Evolutionary conservation across 2,888 invertebrate species (phyloP).

Genomic region (Pachycephus smyrnensis): DNA sequence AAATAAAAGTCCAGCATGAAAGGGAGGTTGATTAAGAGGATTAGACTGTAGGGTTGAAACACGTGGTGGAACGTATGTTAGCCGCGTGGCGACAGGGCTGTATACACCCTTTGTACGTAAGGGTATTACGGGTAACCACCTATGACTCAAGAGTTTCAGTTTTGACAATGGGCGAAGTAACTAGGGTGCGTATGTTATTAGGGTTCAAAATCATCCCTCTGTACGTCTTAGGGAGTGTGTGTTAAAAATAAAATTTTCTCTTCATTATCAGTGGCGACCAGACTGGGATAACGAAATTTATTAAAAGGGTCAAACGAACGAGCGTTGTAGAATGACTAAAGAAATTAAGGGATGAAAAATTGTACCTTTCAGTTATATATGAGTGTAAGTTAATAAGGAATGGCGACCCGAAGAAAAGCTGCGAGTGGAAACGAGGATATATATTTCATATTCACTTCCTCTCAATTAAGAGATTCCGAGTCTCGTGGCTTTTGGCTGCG

Average conservation of each 20-base stretch:
- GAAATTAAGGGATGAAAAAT: not conserved
- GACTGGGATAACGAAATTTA: not conserved
- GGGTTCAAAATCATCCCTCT: not conserved
- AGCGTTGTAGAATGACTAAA: not conserved
- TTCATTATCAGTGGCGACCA: not conserved
- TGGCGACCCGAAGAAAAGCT: not conserved
- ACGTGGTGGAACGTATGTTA: conserved; percentile 22
- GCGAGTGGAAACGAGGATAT: conserved; percentile 1
- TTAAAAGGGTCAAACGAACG: not conserved
- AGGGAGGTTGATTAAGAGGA: conserved; percentile 42
- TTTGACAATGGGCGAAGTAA: not conserved
- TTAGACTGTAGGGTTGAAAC: conserved; percentile 28
- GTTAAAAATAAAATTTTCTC: not conserved
- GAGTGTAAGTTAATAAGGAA: not conserved
- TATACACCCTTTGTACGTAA: conserved; percentile 1
- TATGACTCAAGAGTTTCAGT: conserved; percentile 15
- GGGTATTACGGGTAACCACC: conserved; percentile 5
- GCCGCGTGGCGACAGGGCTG: conserved; percentile 17
- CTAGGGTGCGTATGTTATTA: not conserved
- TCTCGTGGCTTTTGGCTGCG: conserved; percentile 13
- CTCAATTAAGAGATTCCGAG: conserved; percentile 42
- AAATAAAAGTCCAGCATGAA: conserved; percentile 31
- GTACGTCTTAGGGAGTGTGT: not conserved
- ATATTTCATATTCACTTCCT: conserved; percentile 37
- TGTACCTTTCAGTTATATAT: not conserved